Conservation (phyloP, 2,113 vertebrate species). For the Origma solitaria region DNA sequence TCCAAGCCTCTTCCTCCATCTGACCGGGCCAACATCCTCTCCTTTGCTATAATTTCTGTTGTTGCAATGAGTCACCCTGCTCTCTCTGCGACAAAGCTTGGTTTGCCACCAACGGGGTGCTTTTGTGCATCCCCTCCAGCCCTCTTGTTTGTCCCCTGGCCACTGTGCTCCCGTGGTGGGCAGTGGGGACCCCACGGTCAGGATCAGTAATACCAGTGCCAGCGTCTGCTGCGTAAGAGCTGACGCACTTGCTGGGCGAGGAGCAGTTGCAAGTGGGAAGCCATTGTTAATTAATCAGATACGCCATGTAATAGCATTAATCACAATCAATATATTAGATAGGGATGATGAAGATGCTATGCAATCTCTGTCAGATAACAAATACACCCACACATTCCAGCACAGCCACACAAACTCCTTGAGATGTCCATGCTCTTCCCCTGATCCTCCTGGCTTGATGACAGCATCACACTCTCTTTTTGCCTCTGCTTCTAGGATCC, state of each 20-base stretch:
- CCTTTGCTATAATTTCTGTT: background rate
- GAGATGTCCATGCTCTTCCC: background rate
- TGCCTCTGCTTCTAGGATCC: background rate
- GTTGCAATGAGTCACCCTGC: background rate
- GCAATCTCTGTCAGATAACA: constrained; percentile 1
- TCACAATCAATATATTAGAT: constrained; percentile 28
- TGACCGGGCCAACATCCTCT: background rate
- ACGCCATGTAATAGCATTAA: background rate
- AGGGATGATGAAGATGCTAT: background rate
- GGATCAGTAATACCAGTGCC: background rate
- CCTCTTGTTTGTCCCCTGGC: background rate
- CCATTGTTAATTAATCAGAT: constrained; percentile 50
- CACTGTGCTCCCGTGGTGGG: fast-evolving
- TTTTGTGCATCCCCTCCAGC: background rate
- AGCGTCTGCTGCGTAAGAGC: background rate
- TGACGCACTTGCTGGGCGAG: background rate
- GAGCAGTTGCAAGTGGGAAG: background rate
- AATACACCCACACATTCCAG: background rate
- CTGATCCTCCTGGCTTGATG: background rate
- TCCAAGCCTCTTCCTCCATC: background rate
- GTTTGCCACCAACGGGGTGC: background rate
- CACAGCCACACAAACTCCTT: background rate
- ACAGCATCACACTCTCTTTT: background rate
- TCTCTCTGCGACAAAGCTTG: background rate
- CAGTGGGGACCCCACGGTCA: fast-evolving